A percentile compares a stretch with the other conserved stretches of the same genome.
phyloP scores from a whole-genome alignment of 2,888 invertebrate species.

The Stenurella melanura region DNA sequence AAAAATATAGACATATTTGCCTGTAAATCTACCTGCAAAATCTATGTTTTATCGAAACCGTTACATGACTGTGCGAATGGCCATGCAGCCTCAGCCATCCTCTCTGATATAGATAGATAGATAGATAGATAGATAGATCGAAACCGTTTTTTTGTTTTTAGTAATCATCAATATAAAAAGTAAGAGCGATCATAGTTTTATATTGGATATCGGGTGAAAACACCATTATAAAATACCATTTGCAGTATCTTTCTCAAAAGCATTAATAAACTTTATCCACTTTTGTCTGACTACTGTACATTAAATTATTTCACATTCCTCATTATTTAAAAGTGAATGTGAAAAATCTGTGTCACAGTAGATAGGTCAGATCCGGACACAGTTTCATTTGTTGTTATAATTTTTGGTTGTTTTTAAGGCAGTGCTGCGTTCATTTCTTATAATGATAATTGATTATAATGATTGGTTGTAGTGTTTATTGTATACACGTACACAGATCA shows the following conservation, averaged over 20 bases:
- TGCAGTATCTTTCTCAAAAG: slow-evolving; percentile 36
- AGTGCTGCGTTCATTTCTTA: slow-evolving; percentile 58
- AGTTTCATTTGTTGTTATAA: slow-evolving; percentile 51
- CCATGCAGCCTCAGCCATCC: too few species aligned
- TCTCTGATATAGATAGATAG: too few species aligned
- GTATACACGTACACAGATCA: slow-evolving; percentile 57
- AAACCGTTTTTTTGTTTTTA: too few species aligned
- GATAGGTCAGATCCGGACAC: slow-evolving; percentile 54
- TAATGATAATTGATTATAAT: slow-evolving; percentile 48
- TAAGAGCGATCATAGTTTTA: too few species aligned
- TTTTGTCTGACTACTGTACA: slow-evolving; percentile 19
- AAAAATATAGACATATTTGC: too few species aligned
- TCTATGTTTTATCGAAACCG: too few species aligned
- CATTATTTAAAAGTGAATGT: not conserved
- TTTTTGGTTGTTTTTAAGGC: slow-evolving; percentile 54
- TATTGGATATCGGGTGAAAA: too few species aligned
- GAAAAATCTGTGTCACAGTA: not conserved
- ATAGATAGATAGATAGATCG: too few species aligned
- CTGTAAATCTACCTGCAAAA: too few species aligned
- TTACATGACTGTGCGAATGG: too few species aligned
- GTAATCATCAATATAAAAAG: too few species aligned
- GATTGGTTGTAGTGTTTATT: slow-evolving; percentile 46
- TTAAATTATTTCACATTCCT: slow-evolving; percentile 25
- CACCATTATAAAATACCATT: too few species aligned
- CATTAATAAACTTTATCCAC: slow-evolving; percentile 31